Percentiles rank a stretch among this genome's conserved stretches.
Evolutionary conservation across 2,797 vertebrate species (phyloP).

Genomic region (Smutsia gigantea): DNA sequence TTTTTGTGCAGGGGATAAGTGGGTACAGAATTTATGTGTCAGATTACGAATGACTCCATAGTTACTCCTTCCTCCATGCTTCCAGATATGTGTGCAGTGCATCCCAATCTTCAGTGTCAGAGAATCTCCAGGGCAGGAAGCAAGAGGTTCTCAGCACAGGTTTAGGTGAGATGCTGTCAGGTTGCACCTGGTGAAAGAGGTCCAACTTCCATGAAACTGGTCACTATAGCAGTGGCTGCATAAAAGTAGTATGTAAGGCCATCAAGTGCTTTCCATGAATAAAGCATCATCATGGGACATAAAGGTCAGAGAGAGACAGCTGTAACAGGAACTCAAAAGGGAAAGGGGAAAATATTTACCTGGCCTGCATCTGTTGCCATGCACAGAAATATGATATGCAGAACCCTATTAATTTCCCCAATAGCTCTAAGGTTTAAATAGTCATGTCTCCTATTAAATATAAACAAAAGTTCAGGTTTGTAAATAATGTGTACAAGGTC

Average conservation of each 20-base stretch:
- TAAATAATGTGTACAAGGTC: not conserved
- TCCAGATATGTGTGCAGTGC: not conserved
- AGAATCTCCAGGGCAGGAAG: not conserved
- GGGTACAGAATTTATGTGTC: not conserved
- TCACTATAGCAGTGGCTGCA: not conserved
- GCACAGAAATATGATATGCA: not conserved
- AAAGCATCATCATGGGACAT: not conserved
- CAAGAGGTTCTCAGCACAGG: not conserved
- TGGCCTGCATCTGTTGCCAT: not conserved
- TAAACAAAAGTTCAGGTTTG: not conserved
- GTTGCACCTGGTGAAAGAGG: not conserved
- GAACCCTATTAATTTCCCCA: not conserved
- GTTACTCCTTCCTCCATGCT: not conserved
- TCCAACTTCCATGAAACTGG: not conserved
- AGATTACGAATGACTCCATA: not conserved
- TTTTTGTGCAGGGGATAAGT: not conserved
- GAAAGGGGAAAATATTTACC: not conserved
- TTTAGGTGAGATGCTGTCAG: not conserved
- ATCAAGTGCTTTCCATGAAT: slow-evolving; percentile 78
- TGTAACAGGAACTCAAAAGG: not conserved
- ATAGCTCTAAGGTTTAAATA: not conserved
- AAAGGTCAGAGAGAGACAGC: not conserved
- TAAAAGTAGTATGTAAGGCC: not conserved
- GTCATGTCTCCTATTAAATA: not conserved
- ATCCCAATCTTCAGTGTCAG: not conserved